Percentiles rank a stretch among this genome's conserved stretches.
These are phyloP conservation scores for Catharus minimus DNA, from an alignment of 2,113 vertebrate species.

Conservation along the genomic window DNA sequence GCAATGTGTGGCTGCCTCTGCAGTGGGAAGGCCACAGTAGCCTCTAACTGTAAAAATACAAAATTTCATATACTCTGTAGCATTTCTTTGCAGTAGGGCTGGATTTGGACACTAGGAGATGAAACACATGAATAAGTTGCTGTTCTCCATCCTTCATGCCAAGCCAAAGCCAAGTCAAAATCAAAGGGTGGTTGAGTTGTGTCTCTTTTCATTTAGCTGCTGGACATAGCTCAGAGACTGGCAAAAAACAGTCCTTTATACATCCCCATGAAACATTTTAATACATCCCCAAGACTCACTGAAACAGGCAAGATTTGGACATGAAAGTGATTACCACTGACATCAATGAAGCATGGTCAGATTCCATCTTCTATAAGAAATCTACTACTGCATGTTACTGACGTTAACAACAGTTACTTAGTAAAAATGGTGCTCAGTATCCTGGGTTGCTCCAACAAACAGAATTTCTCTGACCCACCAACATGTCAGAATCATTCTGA, in stretches of 20 bases:
- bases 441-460: neutral
- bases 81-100: neutral
- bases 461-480: neutral
- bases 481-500: neutral
- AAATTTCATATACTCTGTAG: neutral
- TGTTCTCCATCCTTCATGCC: neutral
- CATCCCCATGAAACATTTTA: neutral
- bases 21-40: neutral
- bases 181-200: neutral
- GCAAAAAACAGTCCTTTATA: neutral
- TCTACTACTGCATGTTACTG: neutral
- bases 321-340: neutral
- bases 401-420: neutral
- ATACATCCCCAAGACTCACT: neutral
- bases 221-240: neutral
- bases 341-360: neutral
- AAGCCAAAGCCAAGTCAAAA: neutral
- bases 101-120: neutral
- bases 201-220: neutral
- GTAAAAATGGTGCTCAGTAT: neutral
- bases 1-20: accelerated
- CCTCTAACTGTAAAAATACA: neutral
- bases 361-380: neutral
- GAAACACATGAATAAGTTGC: neutral
- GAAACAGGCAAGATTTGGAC: neutral